A percentile compares a stretch with the other conserved stretches of the same genome.
Conservation (phyloP, 37 sponge, comb jelly and placozoan species). For the Petrosia ficiformis region DNA sequence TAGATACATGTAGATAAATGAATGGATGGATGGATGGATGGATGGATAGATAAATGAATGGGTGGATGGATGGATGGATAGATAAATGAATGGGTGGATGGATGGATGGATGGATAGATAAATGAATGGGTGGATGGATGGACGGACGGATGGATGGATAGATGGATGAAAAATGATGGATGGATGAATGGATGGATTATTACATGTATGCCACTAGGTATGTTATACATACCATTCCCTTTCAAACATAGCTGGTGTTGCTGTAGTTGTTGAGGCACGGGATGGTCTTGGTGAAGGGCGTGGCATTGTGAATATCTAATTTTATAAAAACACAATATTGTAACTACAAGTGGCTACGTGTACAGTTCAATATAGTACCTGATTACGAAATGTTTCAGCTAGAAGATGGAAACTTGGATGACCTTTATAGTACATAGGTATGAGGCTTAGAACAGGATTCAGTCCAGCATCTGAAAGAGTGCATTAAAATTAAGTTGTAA, state of each 20-base stretch:
- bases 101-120: too few relatives aligned
- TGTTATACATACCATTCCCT: slow-evolving; percentile 55
- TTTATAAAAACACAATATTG: background rate
- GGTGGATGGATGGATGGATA: too few relatives aligned
- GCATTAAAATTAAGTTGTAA: background rate
- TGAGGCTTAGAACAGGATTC: slow-evolving; percentile 50
- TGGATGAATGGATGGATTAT: too few relatives aligned
- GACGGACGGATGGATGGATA: too few relatives aligned
- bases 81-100: too few relatives aligned
- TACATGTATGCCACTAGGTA: too few relatives aligned
- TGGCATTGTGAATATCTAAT: slow-evolving; percentile 66
- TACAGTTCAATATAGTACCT: slow-evolving; percentile 39
- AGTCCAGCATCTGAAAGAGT: slow-evolving; percentile 43
- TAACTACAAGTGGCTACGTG: too few relatives aligned
- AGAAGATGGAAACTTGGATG: slow-evolving; percentile 71
- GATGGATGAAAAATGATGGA: too few relatives aligned
- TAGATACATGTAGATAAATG: too few relatives aligned
- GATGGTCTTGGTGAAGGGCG: slow-evolving; percentile 41
- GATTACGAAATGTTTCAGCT: slow-evolving; percentile 63
- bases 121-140: too few relatives aligned
- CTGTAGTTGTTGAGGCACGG: slow-evolving; percentile 1
- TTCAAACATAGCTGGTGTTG: slow-evolving; percentile 58
- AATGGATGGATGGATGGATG: too few relatives aligned
- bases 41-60: too few relatives aligned
- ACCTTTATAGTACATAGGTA: slow-evolving; percentile 37